Base-by-base conservation (phyloP, 2,797 vertebrate species). In the Gymnoscopelus braueri region DNA sequence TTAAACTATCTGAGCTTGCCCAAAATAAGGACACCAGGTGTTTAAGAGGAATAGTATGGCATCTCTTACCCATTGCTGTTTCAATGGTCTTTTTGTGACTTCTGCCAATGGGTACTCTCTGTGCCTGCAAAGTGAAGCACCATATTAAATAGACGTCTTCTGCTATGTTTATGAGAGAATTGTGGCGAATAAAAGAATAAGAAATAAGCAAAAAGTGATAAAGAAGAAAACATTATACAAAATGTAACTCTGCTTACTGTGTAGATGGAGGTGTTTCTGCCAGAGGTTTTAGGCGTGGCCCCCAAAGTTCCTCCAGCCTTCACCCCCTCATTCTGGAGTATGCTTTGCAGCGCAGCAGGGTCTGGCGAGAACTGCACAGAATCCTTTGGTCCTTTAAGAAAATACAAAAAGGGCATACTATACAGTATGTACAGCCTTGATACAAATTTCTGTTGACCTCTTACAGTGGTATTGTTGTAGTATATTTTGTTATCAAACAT, bases 71-170 rank as follows among this genome's bases (percentile, higher is more conserved):
- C 19, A 5, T 12, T 80, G 78, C 8, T 52, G 47, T 67, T 62
- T 49, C 56, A 1, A 60, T 48, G 1, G 65, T 59, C 60, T 90
- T 90, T 5, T 62, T 44, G 1, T 6, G 68, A 26, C 52, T 73
- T 77, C 90, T 94, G 70, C 57, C 86, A 35, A 91, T 52, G 0
- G 90, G 93, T 2, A 95, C 92, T 85, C 94, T 91, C 74, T 89
- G 92, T 77, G 92, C 89, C 93, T 95, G 75, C 48, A 62, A 77
- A 71, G 53, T 4, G 3, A 71, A 58, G 51, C 19, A 71, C 29
- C 19, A 49, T 15, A 50, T 7, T 35, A 48, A 69, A 80, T 10
- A 12, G 64, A 2, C 8, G 26, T 29, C 48, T 39, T 48, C 19
- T 13, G 11, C 3, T 13, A 51, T 13, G 12, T 51, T 51, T 15